phyloP scores from a whole-genome alignment of 2,797 vertebrate genomes.

The Podarcis siculus region DNA sequence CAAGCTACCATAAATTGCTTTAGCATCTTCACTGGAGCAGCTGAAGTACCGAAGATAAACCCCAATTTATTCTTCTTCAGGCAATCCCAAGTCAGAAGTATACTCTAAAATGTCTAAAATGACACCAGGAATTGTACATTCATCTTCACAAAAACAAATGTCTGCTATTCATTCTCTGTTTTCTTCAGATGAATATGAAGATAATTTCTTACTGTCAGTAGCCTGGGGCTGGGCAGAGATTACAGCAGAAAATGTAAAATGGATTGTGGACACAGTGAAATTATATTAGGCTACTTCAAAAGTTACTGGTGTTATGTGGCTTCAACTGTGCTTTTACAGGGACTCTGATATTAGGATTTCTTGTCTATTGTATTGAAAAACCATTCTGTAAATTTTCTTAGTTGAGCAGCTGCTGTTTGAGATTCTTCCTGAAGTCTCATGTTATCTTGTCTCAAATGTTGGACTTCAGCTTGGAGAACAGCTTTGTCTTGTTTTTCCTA shows the following conservation, averaged over 20 bases:
- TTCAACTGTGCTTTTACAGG: slow-evolving; percentile 8
- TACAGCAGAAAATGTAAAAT: slow-evolving; percentile 67
- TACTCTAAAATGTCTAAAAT: slow-evolving; percentile 77
- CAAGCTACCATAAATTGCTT: slow-evolving; percentile 71
- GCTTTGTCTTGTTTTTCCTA: slow-evolving; percentile 98
- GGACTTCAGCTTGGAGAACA: slow-evolving; percentile 93
- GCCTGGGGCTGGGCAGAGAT: slow-evolving; percentile 63
- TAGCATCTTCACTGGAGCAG: slow-evolving; percentile 67
- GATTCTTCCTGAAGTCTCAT: slow-evolving; percentile 96
- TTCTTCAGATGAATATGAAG: slow-evolving; percentile 74
- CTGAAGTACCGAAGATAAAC: slow-evolving; percentile 66
- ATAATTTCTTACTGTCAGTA: slow-evolving; percentile 40
- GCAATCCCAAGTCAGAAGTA: slow-evolving; percentile 65
- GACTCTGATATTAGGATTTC: slow-evolving; percentile 78
- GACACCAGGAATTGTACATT: slow-evolving; percentile 83
- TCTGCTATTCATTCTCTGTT: slow-evolving; percentile 71
- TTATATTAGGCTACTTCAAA: slow-evolving; percentile 69
- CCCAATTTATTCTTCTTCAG: slow-evolving; percentile 64
- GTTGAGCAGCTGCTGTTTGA: slow-evolving; percentile 91
- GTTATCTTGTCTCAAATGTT: slow-evolving; percentile 96
- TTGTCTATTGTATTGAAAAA: slow-evolving; percentile 96
- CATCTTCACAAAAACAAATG: slow-evolving; percentile 76
- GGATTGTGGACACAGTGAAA: slow-evolving; percentile 72
- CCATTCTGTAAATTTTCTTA: slow-evolving; percentile 98
- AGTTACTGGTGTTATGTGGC: slow-evolving; percentile 46